Percentiles rank a stretch among this genome's conserved stretches.
Evolutionary conservation across 2,797 vertebrate species (phyloP).

Genomic region (Diplodus puntazzo): DNA sequence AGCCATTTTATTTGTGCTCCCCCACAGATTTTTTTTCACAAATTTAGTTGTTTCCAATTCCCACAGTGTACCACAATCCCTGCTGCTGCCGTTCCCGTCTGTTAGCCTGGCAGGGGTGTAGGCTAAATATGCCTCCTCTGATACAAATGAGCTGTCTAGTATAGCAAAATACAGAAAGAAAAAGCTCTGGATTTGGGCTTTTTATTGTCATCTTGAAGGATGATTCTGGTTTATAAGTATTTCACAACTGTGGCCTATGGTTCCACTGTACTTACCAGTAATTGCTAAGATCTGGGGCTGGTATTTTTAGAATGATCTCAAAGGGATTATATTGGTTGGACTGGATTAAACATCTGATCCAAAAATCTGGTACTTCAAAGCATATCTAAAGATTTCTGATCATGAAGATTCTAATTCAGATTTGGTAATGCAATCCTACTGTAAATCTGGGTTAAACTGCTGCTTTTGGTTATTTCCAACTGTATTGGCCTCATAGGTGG

Average conservation of each 20-base stretch:
- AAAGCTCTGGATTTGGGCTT: background rate
- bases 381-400: no score
- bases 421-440: no score
- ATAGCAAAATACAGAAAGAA: no score
- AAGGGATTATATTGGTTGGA: no score
- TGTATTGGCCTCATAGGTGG: no score
- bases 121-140: background rate
- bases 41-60: conserved; percentile 26
- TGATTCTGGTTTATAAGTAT: background rate
- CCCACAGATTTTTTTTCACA: background rate
- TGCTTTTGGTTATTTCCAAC: no score
- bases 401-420: no score
- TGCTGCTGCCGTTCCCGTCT: background rate
- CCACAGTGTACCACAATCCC: background rate
- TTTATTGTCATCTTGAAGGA: background rate
- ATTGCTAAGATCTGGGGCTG: background rate
- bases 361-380: no score
- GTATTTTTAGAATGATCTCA: no score
- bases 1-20: conserved; percentile 5
- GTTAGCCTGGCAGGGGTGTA: background rate
- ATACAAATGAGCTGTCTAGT: conserved; percentile 8
- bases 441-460: no score
- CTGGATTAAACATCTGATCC: no score
- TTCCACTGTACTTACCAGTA: background rate
- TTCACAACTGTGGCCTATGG: background rate